These are phyloP conservation scores for Stenotaenia linearis DNA, from an alignment of 2,888 invertebrate species.

Conservation along the genomic window DNA sequence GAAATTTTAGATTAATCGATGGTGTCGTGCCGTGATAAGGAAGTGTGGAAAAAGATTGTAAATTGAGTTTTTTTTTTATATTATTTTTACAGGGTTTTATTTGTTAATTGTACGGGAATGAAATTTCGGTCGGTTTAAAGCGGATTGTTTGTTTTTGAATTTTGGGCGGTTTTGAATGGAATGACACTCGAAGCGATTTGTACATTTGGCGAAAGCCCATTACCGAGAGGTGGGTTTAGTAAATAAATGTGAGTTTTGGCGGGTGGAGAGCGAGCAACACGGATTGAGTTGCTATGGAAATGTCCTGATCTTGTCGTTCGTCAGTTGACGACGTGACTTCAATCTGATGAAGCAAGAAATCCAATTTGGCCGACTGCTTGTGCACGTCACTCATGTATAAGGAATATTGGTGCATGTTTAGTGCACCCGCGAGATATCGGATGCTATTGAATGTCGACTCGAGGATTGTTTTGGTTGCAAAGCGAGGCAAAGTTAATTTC, in stretches of 20 bases:
- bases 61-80: neutral
- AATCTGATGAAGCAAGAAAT: slow-evolving; percentile 23
- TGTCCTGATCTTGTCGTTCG: slow-evolving; percentile 34
- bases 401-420: slow-evolving; percentile 12
- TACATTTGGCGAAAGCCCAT: neutral
- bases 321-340: neutral
- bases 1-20: neutral
- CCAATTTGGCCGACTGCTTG: slow-evolving; percentile 22
- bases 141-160: too few species aligned
- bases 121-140: too few species aligned
- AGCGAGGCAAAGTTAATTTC: neutral
- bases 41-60: too few species aligned
- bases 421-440: slow-evolving; percentile 14
- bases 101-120: too few species aligned
- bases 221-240: neutral
- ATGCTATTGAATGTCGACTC: neutral
- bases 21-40: too few species aligned
- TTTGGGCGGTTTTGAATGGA: too few species aligned
- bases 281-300: slow-evolving; percentile 36
- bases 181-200: neutral
- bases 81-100: neutral
- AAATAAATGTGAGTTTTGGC: neutral
- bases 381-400: slow-evolving; percentile 26
- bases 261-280: neutral
- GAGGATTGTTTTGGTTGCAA: neutral